Conservation (phyloP, 2,113 vertebrate genomes). For the Bucco capensis region DNA sequence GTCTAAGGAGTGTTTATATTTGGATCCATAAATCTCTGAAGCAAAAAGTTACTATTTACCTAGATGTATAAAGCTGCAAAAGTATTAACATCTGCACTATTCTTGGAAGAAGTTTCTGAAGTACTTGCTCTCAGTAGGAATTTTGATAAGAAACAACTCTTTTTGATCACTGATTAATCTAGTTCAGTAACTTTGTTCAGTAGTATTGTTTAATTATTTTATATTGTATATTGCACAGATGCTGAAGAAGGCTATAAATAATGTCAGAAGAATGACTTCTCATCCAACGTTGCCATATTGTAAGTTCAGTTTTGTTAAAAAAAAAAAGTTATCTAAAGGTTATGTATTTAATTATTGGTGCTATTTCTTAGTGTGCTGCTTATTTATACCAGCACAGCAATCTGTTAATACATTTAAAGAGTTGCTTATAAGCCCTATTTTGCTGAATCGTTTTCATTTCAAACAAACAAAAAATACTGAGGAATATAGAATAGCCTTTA, state of each 20-base stretch:
- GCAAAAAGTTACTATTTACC: conserved; percentile 18
- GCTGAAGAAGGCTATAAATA: conserved; percentile 94
- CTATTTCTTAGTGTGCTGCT: neutral
- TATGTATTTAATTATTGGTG: neutral
- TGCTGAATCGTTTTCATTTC: neutral
- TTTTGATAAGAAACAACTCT: conserved; percentile 10
- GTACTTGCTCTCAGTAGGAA: neutral
- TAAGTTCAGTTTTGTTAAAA: conserved; percentile 74
- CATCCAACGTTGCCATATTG: conserved; percentile 97
- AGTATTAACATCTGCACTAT: neutral
- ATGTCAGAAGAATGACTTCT: conserved; percentile 97
- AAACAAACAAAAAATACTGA: neutral
- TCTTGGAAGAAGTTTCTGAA: conserved; percentile 16
- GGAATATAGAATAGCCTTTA: neutral
- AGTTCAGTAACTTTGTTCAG: neutral
- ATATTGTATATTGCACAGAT: conserved; percentile 77
- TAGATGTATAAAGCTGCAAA: conserved; percentile 1
- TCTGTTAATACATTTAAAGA: neutral
- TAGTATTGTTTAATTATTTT: neutral
- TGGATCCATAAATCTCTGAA: conserved; percentile 50
- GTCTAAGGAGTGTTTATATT: conserved; percentile 56
- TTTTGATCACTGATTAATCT: neutral
- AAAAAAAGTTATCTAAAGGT: neutral
- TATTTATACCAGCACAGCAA: neutral
- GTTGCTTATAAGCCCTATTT: neutral